A percentile compares a stretch with the other conserved stretches of the same genome.
phyloP scores from a whole-genome alignment of 2,113 vertebrate genomes.

The Myxocyprinus asiaticus region DNA sequence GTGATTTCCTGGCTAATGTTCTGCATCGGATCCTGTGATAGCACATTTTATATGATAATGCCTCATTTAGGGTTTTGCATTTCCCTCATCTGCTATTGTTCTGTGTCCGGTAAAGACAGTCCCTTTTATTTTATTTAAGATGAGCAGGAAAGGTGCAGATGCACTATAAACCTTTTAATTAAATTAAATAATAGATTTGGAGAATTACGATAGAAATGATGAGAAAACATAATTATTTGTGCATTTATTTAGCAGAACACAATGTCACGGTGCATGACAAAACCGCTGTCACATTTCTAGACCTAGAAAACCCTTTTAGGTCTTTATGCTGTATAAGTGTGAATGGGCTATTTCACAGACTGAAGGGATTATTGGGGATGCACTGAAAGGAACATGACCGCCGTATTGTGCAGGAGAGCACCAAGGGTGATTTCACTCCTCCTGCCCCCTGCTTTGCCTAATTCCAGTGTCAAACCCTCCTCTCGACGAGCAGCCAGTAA shows the following conservation, averaged over 20 bases:
- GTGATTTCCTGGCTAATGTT: slow-evolving; percentile 76
- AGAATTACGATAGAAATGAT: too few relatives aligned
- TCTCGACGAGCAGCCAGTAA: slow-evolving; percentile 81
- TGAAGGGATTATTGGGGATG: slow-evolving; percentile 72
- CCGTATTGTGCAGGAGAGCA: slow-evolving; percentile 19
- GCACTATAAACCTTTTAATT: too few relatives aligned
- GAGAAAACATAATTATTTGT: too few relatives aligned
- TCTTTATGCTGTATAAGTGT: slow-evolving; percentile 21
- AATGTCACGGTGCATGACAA: not conserved
- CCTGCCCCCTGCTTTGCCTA: slow-evolving; percentile 75
- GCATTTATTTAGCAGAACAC: not conserved
- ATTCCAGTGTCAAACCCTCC: slow-evolving; percentile 76
- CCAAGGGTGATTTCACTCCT: slow-evolving; percentile 56
- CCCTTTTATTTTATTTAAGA: too few relatives aligned
- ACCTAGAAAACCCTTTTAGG: not conserved
- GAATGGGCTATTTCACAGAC: slow-evolving; percentile 59
- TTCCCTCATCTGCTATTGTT: slow-evolving; percentile 7
- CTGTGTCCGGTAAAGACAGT: not conserved
- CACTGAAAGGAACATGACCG: slow-evolving; percentile 63
- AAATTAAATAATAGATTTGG: too few relatives aligned
- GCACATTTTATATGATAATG: slow-evolving; percentile 74
- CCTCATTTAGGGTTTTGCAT: slow-evolving; percentile 41
- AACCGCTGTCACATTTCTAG: not conserved
- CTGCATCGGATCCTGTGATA: slow-evolving; percentile 69
- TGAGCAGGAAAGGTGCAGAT: too few relatives aligned